These are phyloP conservation scores for Apeira syringaria DNA, from an alignment of 2,888 invertebrate species.

Conservation along the genomic window DNA sequence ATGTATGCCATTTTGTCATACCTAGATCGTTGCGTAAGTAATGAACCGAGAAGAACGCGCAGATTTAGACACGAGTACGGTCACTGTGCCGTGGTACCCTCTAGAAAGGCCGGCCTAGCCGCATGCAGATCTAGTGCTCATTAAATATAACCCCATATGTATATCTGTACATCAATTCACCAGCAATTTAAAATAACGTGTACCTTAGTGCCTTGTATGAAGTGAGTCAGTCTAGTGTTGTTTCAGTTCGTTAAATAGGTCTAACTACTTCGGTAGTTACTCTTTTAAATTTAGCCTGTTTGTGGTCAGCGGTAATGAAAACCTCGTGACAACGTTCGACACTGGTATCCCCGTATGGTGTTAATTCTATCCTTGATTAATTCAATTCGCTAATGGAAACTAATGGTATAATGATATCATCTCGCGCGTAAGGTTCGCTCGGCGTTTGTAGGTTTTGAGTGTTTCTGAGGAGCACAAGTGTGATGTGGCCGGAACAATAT, in stretches of 20 bases:
- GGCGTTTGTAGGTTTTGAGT: constrained; percentile 53
- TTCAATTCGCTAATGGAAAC: constrained; percentile 60
- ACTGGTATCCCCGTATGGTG: constrained; percentile 40
- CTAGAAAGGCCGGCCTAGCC: constrained; percentile 30
- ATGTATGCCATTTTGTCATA: constrained; percentile 38
- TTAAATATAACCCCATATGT: not conserved
- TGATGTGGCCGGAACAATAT: constrained; percentile 29
- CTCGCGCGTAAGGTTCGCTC: constrained; percentile 41
- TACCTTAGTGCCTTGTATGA: not conserved
- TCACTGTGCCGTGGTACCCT: constrained; percentile 23
- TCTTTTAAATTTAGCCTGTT: constrained; percentile 2
- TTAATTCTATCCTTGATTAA: constrained; percentile 55
- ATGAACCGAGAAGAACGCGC: constrained; percentile 15
- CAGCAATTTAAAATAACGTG: not conserved
- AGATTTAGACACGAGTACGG: constrained; percentile 2
- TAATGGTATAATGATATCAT: constrained; percentile 58
- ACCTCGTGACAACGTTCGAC: constrained; percentile 64
- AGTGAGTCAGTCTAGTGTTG: not conserved
- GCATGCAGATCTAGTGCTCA: not conserved
- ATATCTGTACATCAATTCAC: not conserved
- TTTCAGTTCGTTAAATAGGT: not conserved
- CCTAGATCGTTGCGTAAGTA: constrained; percentile 36
- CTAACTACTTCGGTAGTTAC: not conserved
- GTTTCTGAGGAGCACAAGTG: constrained; percentile 52
- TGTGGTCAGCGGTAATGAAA: constrained; percentile 41